Evolutionary conservation across 2,113 vertebrate genomes (phyloP), one percentile per base, ranked within the genome.

Genomic region (Gadus macrocephalus): DNA sequence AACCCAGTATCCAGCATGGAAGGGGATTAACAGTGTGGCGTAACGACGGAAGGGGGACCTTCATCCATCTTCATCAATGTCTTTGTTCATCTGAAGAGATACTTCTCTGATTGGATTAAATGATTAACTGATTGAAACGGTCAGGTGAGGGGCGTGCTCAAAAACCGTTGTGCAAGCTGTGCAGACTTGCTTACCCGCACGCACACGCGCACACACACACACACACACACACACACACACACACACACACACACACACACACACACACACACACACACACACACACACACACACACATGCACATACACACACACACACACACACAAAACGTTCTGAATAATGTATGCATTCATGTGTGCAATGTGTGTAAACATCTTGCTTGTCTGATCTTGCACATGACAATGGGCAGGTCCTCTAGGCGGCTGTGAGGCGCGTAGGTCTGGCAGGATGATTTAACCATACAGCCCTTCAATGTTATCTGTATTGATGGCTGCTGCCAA

Each of bases 391-490:
- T 58, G 15, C n/a, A 16, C 1, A 1, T 58, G n/a, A 58, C 15
- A 14, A 7, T 16, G n/a, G 55, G 15, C n/a, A n/a, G n/a, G n/a
- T n/a, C 3, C 7, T 58, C 3, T 58, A n/a, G 16, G 2, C 3
- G 55, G 55, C 55, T 58, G 42, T 12, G 42, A 49, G 42, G 42
- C 12, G 42, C 11, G 42, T 35, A 35, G 31, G 4, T 7, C 31
- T 25, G 25, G 25, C 31, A 35, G 31, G 31, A 35, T 58, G 42
- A 66, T 38, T 35, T 62, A 8, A 61, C 25, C 49, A 17, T 53
- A 65, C 70, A 73, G 64, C 27, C 67, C 59, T 35, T 60, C 55
- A 38, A 49, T 56, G 53, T n/a, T 16, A n/a, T 64, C 67, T 59
- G 67, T 68, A 64, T 28, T 8, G 9, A 3, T 9, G 65, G 27